Conservation (phyloP, 1,140 invertebrate genomes). For the Brachionus plicatilis region DNA sequence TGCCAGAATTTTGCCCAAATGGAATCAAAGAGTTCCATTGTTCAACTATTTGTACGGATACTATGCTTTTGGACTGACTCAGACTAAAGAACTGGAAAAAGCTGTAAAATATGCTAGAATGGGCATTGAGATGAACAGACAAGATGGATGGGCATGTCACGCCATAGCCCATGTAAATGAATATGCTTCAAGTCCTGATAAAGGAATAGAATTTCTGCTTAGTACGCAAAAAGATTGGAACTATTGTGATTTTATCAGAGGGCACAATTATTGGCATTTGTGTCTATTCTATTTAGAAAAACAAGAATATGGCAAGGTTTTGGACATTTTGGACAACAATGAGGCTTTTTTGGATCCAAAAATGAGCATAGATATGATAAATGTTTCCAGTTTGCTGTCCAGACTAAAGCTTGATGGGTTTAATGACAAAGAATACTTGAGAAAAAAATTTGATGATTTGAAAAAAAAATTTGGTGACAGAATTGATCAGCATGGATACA, state of each 20-base stretch:
- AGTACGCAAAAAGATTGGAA: conserved; percentile 57
- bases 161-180: conserved; percentile 61
- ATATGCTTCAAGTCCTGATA: conserved; percentile 57
- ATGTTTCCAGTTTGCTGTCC: background rate
- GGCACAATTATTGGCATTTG: conserved; percentile 62
- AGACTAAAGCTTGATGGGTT: conserved; percentile 22
- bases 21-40: conserved; percentile 54
- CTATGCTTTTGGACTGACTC: conserved; percentile 61
- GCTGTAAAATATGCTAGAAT: conserved; percentile 57
- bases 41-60: conserved; percentile 61
- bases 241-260: conserved; percentile 57
- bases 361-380: conserved; percentile 18
- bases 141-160: conserved; percentile 61
- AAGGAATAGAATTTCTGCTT: conserved; percentile 58
- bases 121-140: conserved; percentile 53
- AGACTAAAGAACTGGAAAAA: conserved; percentile 57
- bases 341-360: background rate
- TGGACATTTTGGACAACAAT: conserved; percentile 8
- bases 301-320: background rate
- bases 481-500: background rate
- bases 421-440: background rate
- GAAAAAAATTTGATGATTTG: background rate
- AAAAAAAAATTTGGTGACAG: conserved; percentile 22
- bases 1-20: conserved; percentile 57
- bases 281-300: conserved; percentile 59